Evolutionary conservation across 1,140 invertebrate species (phyloP).

Genomic region (Pogonus chalceus): DNA sequence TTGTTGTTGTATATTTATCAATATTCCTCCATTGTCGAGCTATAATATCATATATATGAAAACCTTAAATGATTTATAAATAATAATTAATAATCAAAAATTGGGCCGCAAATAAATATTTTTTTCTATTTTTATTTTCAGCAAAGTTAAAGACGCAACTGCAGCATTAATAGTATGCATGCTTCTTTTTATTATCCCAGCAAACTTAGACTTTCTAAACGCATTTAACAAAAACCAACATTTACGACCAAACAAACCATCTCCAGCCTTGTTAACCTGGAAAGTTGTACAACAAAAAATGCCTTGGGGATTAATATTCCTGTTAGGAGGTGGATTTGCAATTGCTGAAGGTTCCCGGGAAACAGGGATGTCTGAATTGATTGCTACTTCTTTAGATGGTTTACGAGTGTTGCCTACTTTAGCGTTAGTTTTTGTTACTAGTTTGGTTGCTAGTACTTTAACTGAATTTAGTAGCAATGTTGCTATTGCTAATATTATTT

Average conservation of each 20-base stretch:
- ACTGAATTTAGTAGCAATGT: constrained; percentile 80
- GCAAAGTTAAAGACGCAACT: constrained; percentile 69
- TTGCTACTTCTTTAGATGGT: constrained; percentile 54
- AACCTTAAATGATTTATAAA: not conserved
- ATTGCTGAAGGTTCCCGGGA: constrained; percentile 69
- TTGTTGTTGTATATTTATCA: too few relatives aligned
- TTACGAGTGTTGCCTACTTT: constrained; percentile 42
- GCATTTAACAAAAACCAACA: constrained; percentile 47
- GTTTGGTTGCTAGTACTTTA: constrained; percentile 43
- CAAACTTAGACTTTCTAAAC: constrained; percentile 62
- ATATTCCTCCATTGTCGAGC: too few relatives aligned
- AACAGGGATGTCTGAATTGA: constrained; percentile 63
- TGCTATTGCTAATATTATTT: constrained; percentile 72
- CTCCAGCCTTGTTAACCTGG: constrained; percentile 65
- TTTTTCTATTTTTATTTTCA: constrained; percentile 32
- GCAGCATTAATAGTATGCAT: constrained; percentile 71
- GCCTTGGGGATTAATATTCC: constrained; percentile 67
- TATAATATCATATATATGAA: too few relatives aligned
- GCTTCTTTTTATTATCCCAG: constrained; percentile 70
- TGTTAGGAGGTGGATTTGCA: constrained; percentile 70
- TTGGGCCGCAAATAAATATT: not conserved
- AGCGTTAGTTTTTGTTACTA: constrained; percentile 47
- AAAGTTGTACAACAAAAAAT: constrained; percentile 64
- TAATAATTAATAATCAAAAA: not conserved
- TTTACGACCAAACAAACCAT: constrained; percentile 48